A percentile compares a stretch with the other conserved stretches of the same genome.
Evolutionary conservation across 2,113 vertebrate genomes (phyloP).

Genomic region (Thomomys bottae): DNA sequence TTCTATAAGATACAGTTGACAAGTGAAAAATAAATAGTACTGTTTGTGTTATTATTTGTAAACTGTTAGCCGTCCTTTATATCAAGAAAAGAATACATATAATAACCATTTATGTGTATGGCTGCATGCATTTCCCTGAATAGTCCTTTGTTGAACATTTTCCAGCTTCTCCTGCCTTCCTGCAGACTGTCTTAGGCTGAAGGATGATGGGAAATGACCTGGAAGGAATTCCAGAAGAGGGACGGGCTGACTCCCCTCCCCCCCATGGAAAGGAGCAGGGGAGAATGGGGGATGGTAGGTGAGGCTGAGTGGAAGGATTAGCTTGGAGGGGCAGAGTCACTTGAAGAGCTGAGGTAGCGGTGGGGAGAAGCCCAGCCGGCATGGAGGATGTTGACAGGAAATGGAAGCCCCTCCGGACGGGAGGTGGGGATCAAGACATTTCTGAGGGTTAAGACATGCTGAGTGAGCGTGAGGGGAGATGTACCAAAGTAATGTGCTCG

Average conservation of each 20-base stretch:
- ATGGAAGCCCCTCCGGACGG: no score
- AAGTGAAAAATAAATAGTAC: background rate
- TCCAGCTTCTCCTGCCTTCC: background rate
- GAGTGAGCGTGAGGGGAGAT: no score
- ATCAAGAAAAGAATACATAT: background rate
- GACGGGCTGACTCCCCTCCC: background rate
- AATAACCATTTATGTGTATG: background rate
- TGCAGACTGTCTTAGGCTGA: background rate
- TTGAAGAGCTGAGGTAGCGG: background rate
- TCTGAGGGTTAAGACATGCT: no score
- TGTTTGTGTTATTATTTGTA: background rate
- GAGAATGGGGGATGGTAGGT: no score
- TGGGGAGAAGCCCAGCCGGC: background rate
- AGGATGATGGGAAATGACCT: background rate
- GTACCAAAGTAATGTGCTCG: no score
- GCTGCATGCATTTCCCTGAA: background rate
- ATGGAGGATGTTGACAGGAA: background rate
- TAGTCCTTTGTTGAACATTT: background rate
- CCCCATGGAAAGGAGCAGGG: background rate
- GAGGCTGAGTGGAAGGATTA: background rate
- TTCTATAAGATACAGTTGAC: background rate
- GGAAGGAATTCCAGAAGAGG: background rate
- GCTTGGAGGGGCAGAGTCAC: background rate
- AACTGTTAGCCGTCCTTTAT: conserved; percentile 22
- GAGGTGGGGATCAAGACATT: no score